Conservation (phyloP, 2,888 invertebrate species). For the Sinodicranocentrus sp. region DNA sequence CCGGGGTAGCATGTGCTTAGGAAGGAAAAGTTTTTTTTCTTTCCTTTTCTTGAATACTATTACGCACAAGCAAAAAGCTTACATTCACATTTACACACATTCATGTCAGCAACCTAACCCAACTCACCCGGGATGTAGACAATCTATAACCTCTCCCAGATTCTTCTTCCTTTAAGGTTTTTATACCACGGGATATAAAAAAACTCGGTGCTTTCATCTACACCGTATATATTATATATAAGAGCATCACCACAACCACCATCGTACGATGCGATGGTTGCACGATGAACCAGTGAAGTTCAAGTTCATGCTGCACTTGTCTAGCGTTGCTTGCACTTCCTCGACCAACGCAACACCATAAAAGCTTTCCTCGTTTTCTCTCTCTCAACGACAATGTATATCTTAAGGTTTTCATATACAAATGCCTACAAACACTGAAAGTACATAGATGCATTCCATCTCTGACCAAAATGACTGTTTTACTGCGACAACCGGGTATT, state of each 20-base stretch:
- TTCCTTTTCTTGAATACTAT: neutral
- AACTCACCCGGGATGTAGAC: conserved; percentile 32
- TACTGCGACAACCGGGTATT: no score
- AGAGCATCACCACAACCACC: neutral
- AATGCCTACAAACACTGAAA: no score
- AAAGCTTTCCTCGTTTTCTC: neutral
- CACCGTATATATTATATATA: neutral
- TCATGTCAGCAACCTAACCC: conserved; percentile 36
- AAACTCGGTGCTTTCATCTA: neutral
- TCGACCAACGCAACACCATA: conserved; percentile 31
- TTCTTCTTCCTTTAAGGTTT: neutral
- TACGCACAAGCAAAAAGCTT: neutral
- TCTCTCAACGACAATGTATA: no score
- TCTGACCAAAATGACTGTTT: no score
- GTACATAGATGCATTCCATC: no score
- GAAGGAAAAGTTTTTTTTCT: neutral
- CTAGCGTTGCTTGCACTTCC: conserved; percentile 11
- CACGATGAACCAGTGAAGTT: neutral
- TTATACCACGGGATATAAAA: no score
- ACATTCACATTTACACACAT: conserved; percentile 22
- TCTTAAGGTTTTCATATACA: no score
- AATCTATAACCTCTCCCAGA: conserved; percentile 14
- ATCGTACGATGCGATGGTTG: neutral
- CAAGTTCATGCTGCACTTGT: conserved; percentile 37
- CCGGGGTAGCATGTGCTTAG: no score